Percentiles rank a stretch among this genome's conserved stretches.
These are phyloP conservation scores for Calycopis cecrops DNA, from an alignment of 1,140 invertebrate genomes.

Conservation along the genomic window DNA sequence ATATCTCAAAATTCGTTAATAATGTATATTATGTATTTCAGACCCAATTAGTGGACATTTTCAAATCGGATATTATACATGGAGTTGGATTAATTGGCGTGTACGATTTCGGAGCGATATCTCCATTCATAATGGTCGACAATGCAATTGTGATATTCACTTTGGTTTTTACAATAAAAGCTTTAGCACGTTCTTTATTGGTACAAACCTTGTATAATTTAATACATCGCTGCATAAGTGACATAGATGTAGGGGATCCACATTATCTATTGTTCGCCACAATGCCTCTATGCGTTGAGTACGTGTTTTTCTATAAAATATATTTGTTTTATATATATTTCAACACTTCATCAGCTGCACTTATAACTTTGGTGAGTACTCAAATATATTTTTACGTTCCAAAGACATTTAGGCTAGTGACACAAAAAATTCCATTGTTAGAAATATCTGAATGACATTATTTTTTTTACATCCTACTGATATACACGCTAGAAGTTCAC, in stretches of 20 bases:
- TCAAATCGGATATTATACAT: conserved; percentile 32
- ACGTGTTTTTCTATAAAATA: no score
- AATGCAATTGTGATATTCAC: conserved; percentile 49
- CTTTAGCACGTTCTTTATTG: conserved; percentile 43
- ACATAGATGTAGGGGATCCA: conserved; percentile 25
- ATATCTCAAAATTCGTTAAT: no score
- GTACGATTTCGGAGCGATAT: conserved; percentile 50
- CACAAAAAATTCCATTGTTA: no score
- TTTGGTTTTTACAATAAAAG: conserved; percentile 35
- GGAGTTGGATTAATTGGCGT: conserved; percentile 49
- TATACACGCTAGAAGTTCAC: no score
- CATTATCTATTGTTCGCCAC: conserved; percentile 49
- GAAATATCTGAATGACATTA: no score
- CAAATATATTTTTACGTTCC: no score
- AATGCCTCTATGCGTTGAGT: conserved; percentile 15
- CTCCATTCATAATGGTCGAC: conserved; percentile 49
- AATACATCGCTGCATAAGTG: conserved; percentile 36
- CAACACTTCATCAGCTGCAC: no score
- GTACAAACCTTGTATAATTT: conserved; percentile 38
- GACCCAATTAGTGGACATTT: conserved; percentile 26
- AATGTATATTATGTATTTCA: conserved; percentile 27
- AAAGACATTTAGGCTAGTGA: no score
- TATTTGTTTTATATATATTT: no score
- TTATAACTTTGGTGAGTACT: no score
- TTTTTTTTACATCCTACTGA: no score